These are phyloP conservation scores for Emydocephalus ijimae DNA, from an alignment of 2,113 vertebrate species.

Conservation along the genomic window DNA sequence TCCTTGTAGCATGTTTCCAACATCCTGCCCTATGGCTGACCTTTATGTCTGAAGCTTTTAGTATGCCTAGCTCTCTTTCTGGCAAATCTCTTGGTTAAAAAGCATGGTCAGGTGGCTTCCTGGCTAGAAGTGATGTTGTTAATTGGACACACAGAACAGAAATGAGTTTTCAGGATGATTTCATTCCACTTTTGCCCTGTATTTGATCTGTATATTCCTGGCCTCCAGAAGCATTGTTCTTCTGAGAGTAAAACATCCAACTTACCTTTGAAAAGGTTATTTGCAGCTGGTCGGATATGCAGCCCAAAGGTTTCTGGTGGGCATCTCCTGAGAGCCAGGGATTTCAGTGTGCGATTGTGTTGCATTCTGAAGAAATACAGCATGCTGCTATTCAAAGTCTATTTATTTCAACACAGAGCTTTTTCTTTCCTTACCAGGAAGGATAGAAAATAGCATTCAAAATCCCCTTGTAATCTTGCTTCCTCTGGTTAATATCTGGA, in stretches of 20 bases:
- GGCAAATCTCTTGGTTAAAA: background rate
- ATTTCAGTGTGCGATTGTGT: constrained; percentile 19
- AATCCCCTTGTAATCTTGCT: background rate
- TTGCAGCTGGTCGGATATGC: constrained; percentile 22
- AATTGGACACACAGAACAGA: constrained; percentile 21
- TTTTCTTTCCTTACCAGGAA: background rate
- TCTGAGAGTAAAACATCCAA: constrained; percentile 19
- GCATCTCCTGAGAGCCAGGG: background rate
- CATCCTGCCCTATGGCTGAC: constrained; percentile 16
- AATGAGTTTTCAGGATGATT: background rate
- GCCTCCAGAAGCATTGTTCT: constrained; percentile 15
- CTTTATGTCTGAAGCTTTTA: constrained; percentile 7
- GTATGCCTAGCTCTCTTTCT: background rate
- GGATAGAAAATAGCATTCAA: background rate
- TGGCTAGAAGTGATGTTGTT: constrained; percentile 28
- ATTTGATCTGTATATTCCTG: constrained; percentile 1
- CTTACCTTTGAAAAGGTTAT: constrained; percentile 1
- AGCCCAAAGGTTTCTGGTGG: background rate
- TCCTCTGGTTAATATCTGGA: background rate
- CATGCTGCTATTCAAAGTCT: background rate
- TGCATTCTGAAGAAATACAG: constrained; percentile 29
- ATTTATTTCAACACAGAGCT: background rate
- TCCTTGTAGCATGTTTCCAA: constrained; percentile 18
- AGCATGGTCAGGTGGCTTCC: constrained; percentile 8
- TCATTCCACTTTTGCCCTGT: constrained; percentile 27